Base-by-base conservation (phyloP, 2,888 invertebrate genomes). In the Plusia festucae region DNA sequence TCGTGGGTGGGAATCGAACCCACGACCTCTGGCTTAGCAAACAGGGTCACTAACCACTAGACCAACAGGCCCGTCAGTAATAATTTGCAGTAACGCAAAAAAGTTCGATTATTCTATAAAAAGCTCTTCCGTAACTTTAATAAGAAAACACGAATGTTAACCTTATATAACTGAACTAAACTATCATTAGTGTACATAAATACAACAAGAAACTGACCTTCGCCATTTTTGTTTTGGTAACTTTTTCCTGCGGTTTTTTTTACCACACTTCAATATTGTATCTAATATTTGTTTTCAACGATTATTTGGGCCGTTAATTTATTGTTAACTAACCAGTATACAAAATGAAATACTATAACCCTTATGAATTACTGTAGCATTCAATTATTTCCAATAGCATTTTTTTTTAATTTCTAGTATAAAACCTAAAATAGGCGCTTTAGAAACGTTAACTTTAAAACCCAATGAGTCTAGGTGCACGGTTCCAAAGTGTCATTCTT, bases 171-270 rank as follows among this genome's bases (percentile, higher is more conserved):
- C n/a, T 40, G 40, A 5, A 40, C 5, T 5, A n/a, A 40, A 5
- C 40, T 40, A n/a, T n/a, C n/a, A 40, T 40, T 40, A 40, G 40
- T n/a, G 40, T 40, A 40, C 0, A n/a, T 40, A n/a, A 15, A 40
- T n/a, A n/a, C 15, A 3, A 40, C n/a, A 40, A 40, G 6, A 40
- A 7, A 40, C 0, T n/a, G 40, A 40, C 40, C 40, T 40, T 0
- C 40, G n/a, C 40, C 40, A 40, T 40, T 40, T 30, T 40, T n/a
- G 40, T 40, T n/a, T 34, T 15, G 5, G n/a, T n/a, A 30, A 34
- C 40, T 40, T 40, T 40, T 40, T 40, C 40, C 40, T n/a, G 40
- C 40, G 40, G 40, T 40, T 40, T 40, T 40, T 40, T 30, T 24
- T 30, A n/a, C 40, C 13, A 15, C 40, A 4, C 40, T 40, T 40